Base-by-base conservation (phyloP, 2,113 vertebrate genomes). In the Hystrix brachyura region DNA sequence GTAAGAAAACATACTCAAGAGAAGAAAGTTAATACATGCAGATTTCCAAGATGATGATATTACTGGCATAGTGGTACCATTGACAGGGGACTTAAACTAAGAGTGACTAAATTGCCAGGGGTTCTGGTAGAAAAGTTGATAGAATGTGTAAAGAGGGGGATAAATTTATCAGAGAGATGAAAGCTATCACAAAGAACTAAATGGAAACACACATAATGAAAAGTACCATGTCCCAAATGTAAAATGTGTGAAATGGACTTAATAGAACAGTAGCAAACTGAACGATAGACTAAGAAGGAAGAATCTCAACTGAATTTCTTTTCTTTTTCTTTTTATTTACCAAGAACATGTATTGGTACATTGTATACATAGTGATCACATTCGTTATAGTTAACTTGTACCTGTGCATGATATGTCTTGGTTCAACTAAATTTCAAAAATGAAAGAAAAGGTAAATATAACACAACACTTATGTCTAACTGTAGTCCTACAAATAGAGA, bases 231-330 rank as follows among this genome's bases (percentile, higher is more conserved):
- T 71, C 34, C 23, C 76, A 87, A 93, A 38, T 23, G 1, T 29
- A 83, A 71, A 88, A 67, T 79, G 18, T 48, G 84, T 92, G 19
- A 32, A 48, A 71, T 84, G 25, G 7, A n/a, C 14, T 83, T 95
- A 90, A 60, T 25, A 94, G 11, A 91, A 25, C 3, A 89, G 13
- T 17, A 87, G 46, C 79, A 97, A 95, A 62, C 23, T 64, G 51
- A 29, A 78, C 87, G 48, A 43, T 15, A 27, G 9, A 2, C 27
- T 84, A 38, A 64, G 43, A 65, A 74, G 53, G 67, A 87, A 71
- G 34, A 89, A 71, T 59, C 32, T 10, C 19, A 81, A 64, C 10
- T 81, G 46, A 80, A 91, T 57, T 32, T 19, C 43, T 38, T 38
- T 38, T 38, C 38, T 38, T 38, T 38, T 38, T 38, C 38, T 38